A percentile compares a stretch with the other conserved stretches of the same genome.
Conservation (phyloP, 2,888 invertebrate genomes). For the Trichopoda pennipes region DNA sequence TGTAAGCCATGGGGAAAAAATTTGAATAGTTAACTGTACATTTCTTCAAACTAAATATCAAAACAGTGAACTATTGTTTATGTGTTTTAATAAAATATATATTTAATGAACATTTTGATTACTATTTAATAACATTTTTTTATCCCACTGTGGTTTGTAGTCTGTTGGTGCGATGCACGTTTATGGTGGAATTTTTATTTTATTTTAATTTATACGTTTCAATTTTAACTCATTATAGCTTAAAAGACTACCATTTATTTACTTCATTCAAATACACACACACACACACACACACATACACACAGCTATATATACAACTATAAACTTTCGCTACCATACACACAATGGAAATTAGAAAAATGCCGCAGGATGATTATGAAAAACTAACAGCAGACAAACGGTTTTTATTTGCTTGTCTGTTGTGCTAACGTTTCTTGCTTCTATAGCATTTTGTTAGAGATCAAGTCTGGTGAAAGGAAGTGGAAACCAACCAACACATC, state of each 20-base stretch:
- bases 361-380: slow-evolving; percentile 66
- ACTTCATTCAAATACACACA: slow-evolving; percentile 55
- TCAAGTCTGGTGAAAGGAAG: slow-evolving; percentile 44
- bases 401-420: slow-evolving; percentile 31
- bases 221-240: slow-evolving; percentile 68
- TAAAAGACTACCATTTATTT: slow-evolving; percentile 67
- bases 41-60: too few species aligned
- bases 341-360: slow-evolving; percentile 62
- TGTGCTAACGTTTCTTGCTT: slow-evolving; percentile 33
- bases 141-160: slow-evolving; percentile 12
- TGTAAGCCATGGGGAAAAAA: too few species aligned
- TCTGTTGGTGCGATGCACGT: slow-evolving; percentile 34
- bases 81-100: too few species aligned
- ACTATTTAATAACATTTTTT: too few species aligned
- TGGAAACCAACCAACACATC: slow-evolving; percentile 54
- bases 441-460: slow-evolving; percentile 23
- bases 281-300: slow-evolving; percentile 18
- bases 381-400: slow-evolving; percentile 64
- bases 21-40: too few species aligned
- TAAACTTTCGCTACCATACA: slow-evolving; percentile 10
- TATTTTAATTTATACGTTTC: slow-evolving; percentile 63
- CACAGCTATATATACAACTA: slow-evolving; percentile 11
- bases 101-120: too few species aligned
- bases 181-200: slow-evolving; percentile 44
- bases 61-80: too few species aligned